Evolutionary conservation across 1,140 invertebrate genomes (phyloP), one percentile per base, ranked within the genome.

Genomic region (Calliopsis andreniformis): DNA sequence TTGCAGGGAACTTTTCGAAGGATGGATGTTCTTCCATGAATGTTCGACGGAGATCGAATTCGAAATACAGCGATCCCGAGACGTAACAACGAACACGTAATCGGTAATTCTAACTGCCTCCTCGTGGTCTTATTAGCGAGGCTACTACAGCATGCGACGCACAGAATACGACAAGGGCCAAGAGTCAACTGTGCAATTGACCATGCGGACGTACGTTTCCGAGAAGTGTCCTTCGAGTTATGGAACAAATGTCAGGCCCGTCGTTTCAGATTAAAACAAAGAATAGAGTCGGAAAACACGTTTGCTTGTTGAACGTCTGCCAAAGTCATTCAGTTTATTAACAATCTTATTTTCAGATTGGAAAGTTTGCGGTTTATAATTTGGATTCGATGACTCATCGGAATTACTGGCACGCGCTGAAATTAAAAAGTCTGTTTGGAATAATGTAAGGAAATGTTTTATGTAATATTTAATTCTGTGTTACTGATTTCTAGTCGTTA

Each of bases 131-230:
- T 61, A 62, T 71, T 77, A 77, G 32, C 16, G 2, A 10, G n/a
- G 51, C 8, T 51, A 66, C 18, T 39, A 39, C 63, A 47, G 47
- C 49, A 35, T 66, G 39, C 71, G 42, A 23, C 10, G 70, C 49
- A 32, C 61, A 61, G 71, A 66, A 66, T 76, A 30, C 64, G 51
- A 58, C 30, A 63, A 62, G 73, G 73, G 78, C 64, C 64, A 79
- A 70, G 59, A 79, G 78, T 79, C 78, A 79, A 79, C 47, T 76
- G 39, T 70, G 58, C 66, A 79, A 79, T 79, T 79, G 58, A 76
- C 28, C 49, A 59, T 14, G 28, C 18, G 35, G 39, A 35, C 75
- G 56, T 71, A 45, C 7, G n/a, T 62, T 76, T 59, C 73, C 66
- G 47, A 76, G 73, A 76, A 76, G 58, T 47, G 73, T 69, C 64